Conservation (phyloP, 1,140 invertebrate genomes). For the Neodiprion lecontei region DNA sequence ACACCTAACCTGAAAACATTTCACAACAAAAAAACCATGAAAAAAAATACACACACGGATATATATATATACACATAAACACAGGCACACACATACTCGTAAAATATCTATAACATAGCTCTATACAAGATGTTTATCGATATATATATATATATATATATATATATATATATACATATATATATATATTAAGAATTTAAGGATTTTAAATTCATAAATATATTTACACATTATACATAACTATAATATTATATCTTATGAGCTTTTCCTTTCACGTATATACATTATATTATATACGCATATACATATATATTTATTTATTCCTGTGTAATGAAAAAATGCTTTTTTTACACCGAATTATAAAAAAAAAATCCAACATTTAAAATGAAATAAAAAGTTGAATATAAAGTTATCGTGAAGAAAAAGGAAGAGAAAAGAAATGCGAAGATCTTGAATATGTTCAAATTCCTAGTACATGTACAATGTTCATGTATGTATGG, state of each 20-base stretch:
- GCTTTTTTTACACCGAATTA: too few relatives aligned
- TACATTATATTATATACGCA: too few relatives aligned
- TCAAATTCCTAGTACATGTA: too few relatives aligned
- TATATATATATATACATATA: too few relatives aligned
- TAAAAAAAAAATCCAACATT: too few relatives aligned
- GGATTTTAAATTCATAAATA: not conserved
- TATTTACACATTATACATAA: not conserved
- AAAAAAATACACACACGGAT: constrained; percentile 27
- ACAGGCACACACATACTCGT: constrained; percentile 34
- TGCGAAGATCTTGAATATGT: too few relatives aligned
- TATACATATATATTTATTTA: too few relatives aligned
- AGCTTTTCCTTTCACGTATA: not conserved
- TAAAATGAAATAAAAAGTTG: too few relatives aligned
- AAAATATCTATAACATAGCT: not conserved
- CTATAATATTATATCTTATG: not conserved
- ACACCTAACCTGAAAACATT: constrained; percentile 22
- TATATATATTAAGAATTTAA: not conserved
- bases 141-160: not conserved
- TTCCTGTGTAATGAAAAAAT: too few relatives aligned
- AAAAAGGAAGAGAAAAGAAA: too few relatives aligned
- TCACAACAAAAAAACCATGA: constrained; percentile 20
- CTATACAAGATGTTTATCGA: not conserved
- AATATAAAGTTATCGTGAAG: too few relatives aligned
- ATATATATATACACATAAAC: constrained; percentile 32
- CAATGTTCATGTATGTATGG: too few relatives aligned